Evolutionary conservation across 2,888 invertebrate species (phyloP), one percentile per base, ranked within the genome.

Genomic region (Schizotus pectinicornis): DNA sequence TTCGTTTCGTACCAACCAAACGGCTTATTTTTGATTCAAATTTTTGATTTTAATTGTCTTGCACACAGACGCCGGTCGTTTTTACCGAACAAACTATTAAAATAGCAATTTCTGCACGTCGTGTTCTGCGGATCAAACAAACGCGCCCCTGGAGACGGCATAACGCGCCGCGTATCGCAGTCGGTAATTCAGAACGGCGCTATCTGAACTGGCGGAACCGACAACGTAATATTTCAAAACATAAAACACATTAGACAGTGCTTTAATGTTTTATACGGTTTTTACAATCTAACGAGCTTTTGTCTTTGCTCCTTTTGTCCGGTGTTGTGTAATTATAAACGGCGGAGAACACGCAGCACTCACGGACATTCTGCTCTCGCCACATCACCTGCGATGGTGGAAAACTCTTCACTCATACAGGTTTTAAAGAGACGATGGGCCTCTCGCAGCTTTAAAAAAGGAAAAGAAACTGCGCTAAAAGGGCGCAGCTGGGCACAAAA

Each of bases 161-260:
- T 41, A 30, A 31, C 31, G 6, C 22, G 41, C 6, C 2, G 12
- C 31, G 31, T 22, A 41, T 41, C 31, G 41, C 31, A 41, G 11
- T 31, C 41, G 9, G 41, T 41, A 41, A 41, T 41, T 41, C 22
- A 22, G 41, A 30, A 14, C 9, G 31, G 31, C 14, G 41, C 31
- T 41, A 41, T 41, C 41, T 41, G 31, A 41, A 41, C 22, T 5
- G 5, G 41, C 22, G n/a, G 9, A 41, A 41, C 41, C 22, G 9
- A 41, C 22, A 41, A 41, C 41, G 41, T 41, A 31, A 41, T 41
- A 41, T 41, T 41, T 41, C 41, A 41, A 41, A 41, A 41, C 41
- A 41, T 41, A 22, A 22, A 22, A 22, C 22, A 22, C 5, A 22
- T 41, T 22, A 41, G 22, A 41, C 41, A 41, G 31, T 22, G 22